These are phyloP conservation scores for Rhopalosiphum padi DNA, from an alignment of 1,140 invertebrate genomes.

Conservation along the genomic window DNA sequence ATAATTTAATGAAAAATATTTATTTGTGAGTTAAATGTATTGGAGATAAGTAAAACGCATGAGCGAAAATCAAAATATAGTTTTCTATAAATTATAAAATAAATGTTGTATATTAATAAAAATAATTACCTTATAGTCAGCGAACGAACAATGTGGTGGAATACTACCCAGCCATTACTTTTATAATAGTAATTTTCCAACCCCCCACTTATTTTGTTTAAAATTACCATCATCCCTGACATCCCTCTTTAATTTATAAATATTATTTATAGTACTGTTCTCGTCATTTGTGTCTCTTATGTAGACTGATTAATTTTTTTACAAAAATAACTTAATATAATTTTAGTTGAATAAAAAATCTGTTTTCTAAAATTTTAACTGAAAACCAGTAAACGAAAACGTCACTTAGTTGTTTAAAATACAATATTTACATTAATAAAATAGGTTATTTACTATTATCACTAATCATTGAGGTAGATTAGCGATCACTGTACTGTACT, in stretches of 20 bases:
- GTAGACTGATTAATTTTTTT: background rate
- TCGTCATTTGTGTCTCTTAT: background rate
- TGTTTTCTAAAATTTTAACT: background rate
- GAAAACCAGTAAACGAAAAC: background rate
- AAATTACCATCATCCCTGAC: background rate
- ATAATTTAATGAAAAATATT: conserved; percentile 26
- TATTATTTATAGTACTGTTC: background rate
- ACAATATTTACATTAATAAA: background rate
- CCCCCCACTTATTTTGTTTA: background rate
- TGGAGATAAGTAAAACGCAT: background rate
- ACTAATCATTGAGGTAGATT: background rate
- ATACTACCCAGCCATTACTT: background rate
- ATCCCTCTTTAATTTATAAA: background rate
- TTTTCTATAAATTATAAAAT: conserved; percentile 20
- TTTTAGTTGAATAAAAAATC: background rate
- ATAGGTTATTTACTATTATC: background rate
- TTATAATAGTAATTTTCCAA: background rate
- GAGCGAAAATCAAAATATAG: background rate
- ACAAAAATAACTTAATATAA: no score
- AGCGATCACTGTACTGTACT: background rate
- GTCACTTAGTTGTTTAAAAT: background rate
- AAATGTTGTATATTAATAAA: background rate
- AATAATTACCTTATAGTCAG: background rate
- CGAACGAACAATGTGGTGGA: background rate
- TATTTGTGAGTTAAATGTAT: conserved; percentile 9